Base-by-base conservation (phyloP, 1,140 invertebrate species). In the Calosoma granatense region DNA sequence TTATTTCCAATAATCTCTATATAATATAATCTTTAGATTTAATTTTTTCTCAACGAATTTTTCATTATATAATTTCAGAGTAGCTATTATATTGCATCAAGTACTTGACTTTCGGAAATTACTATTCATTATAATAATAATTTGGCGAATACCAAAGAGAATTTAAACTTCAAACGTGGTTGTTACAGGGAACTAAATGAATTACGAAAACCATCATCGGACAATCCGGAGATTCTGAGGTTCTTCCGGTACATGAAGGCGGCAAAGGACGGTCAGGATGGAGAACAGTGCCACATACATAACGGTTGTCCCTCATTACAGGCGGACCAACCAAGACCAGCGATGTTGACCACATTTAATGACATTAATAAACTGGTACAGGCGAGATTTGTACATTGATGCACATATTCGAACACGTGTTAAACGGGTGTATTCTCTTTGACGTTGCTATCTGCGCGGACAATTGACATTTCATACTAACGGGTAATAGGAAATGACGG, bases 231-330 rank as follows among this genome's bases (percentile, higher is more conserved):
- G 59, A 89, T 91, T 22, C 71, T 92, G 12, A 74, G 89, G 23
- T 92, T 91, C 76, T 92, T 91, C 78, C 81, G 82, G 43, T 91
- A 91, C 70, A 91, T 92, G 88, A 84, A 88, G 61, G 87, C 89
- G 1, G 89, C 89, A 3, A 87, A 90, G 64, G 85, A 89, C 60
- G 89, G 88, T 0, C 89, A 92, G 64, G 88, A 90, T 61, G 84
- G 84, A 1, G 69, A 78, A 4, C 81, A 84, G 61, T 92, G 88
- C 65, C 57, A 64, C 12, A 73, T 76, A 2, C 76, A 81, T 53
- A 76, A 78, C 4, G 81, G 79, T 58, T 81, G 78, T 65, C 67
- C 70, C 53, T 67, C 72, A 56, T 75, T 81, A 64, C 67, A 74
- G 22, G 59, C 71, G 59, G 65, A 77, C 61, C 69, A 78, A 56